Evolutionary conservation across 2,113 vertebrate species (phyloP), one percentile per base, ranked within the genome.

Genomic region (Vulpes ferrilata): DNA sequence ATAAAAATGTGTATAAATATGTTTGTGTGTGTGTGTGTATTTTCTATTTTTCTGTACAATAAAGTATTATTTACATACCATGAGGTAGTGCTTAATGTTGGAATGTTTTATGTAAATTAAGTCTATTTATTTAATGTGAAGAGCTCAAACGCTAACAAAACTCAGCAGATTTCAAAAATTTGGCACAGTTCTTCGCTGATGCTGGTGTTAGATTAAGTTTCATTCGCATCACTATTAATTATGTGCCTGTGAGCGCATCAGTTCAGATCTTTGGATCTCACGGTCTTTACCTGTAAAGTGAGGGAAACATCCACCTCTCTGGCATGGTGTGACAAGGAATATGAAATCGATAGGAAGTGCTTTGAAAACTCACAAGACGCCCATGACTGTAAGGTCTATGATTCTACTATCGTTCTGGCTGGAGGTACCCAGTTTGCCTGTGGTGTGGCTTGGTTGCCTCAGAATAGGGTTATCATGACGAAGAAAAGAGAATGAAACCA

Each of bases 341-440:
- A 8, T 38, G 48, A 76, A 32, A 32, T 8, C 25, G 19, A 48
- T 30, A 30, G 48, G 23, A 48, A 51, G 5, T 19, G 12, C 15
- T 74, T 30, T 81, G 51, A 32, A 38, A 53, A 71, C 6, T 35
- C 32, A 32, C 5, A 64, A 38, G 4, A 23, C 4, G 17, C 0
- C 0, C 5, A 32, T 35, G 23, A 2, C 2, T 13, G 0, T 16
- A 7, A 8, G 32, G 19, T 59, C n/a, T 19, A 11, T 15, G 25
- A 88, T 83, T 12, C 1, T 4, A 60, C 10, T 7, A 10, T 17
- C 11, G 4, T 48, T 0, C 35, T n/a, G 57, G 9, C 11, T 17
- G n/a, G 30, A 9, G 27, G 23, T 4, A 57, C 3, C 27, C n/a
- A 15, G 15, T 35, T 27, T 51, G 20, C 27, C 60, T 87, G 6